Evolutionary conservation across 2,113 vertebrate species (phyloP), one percentile per base, ranked within the genome.

Genomic region (Psilopogon haemacephalus): DNA sequence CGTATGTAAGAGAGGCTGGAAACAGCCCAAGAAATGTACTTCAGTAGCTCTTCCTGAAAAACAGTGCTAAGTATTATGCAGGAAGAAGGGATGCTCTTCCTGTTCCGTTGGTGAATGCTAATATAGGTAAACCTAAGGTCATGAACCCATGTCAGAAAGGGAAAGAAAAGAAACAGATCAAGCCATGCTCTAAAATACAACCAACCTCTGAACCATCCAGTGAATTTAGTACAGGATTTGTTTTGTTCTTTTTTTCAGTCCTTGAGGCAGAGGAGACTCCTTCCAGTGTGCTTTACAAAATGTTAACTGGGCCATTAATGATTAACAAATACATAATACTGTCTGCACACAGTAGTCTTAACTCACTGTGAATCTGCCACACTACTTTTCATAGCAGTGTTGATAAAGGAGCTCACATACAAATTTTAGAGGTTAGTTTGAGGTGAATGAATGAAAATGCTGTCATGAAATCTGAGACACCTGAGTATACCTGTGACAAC

Each of bases 281-380:
- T 95, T 91, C 28, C 23, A 63, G 27, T n/a, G 38, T 59, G 59
- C 62, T 83, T 90, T 70, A 55, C 63, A 88, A 84, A 86, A 70
- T 79, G 63, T 26, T 84, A 83, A 74, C 56, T 63, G 60, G 56
- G 64, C 68, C 84, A 81, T 89, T 79, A 95, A 71, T 32, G 72
- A 90, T 81, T 77, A 93, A 78, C 15, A 88, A 91, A 93, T 86
- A 95, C 92, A 79, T 92, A 95, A 86, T 54, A 64, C 60, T 44
- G 35, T 60, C 87, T 77, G 38, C 14, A 87, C 81, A 82, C 33
- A 86, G 50, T 42, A 74, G 35, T 27, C 48, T 74, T 64, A 63
- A 20, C 58, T 80, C 72, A n/a, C 52, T 62, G 38, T 77, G 88
- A 94, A 77, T 89, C 56, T 84, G 69, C 48, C n/a, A 62, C 1